Conservation (phyloP, 1,140 invertebrate species). For the Phthorimaea operculella region DNA sequence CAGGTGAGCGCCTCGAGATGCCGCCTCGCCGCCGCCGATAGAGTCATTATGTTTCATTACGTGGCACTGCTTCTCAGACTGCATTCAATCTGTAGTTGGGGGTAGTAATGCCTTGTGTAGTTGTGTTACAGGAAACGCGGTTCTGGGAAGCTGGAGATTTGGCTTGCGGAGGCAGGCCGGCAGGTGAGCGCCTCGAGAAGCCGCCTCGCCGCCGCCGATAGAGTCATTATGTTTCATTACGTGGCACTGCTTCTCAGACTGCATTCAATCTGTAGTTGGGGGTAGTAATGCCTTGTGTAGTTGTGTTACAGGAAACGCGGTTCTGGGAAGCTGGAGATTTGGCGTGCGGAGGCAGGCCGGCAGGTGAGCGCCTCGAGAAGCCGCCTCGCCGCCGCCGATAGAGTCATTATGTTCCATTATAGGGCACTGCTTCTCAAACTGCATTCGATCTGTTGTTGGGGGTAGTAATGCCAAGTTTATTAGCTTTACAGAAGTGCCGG, state of each 20-base stretch:
- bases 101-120: no score
- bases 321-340: background rate
- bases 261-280: no score
- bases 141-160: no score
- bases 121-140: no score
- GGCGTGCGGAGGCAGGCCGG: background rate
- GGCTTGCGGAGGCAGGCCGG: background rate
- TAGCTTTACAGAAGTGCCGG: no score
- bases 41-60: conserved; percentile 64
- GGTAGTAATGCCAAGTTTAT: background rate
- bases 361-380: background rate
- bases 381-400: conserved; percentile 33
- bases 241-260: conserved; percentile 40
- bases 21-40: conserved; percentile 57
- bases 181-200: no score
- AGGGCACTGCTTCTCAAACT: conserved; percentile 40
- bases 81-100: no score
- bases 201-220: conserved; percentile 57
- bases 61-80: conserved; percentile 40
- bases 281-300: no score
- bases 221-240: conserved; percentile 64
- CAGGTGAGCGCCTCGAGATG: no score
- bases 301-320: no score
- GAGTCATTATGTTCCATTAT: conserved; percentile 64
- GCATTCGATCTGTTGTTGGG: no score